phyloP scores from a whole-genome alignment of 2,797 vertebrate species.

The Characodon lateralis region DNA sequence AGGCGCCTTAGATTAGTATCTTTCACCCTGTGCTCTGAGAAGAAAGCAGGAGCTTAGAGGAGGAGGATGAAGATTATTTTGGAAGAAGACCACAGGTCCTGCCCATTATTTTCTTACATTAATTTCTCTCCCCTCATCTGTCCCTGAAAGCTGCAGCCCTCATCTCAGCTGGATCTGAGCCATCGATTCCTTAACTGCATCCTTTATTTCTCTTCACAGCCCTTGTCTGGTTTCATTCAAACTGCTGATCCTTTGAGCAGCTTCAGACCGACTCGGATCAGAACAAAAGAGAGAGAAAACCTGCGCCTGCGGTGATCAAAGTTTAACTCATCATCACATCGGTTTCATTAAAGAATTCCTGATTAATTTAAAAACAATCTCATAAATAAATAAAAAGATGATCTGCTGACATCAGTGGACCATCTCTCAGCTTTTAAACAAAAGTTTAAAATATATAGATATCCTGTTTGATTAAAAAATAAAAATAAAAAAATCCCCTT shows the following conservation, averaged over 20 bases:
- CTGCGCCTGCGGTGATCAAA: background rate
- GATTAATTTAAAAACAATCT: background rate
- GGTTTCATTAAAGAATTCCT: no score
- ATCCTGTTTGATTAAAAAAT: background rate
- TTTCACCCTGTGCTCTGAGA: background rate
- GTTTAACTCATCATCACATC: background rate
- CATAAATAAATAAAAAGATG: background rate
- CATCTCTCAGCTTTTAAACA: background rate
- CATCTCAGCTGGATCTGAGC: slow-evolving; percentile 33
- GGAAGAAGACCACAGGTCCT: background rate
- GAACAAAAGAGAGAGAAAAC: background rate
- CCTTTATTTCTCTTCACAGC: background rate
- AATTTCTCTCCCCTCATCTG: slow-evolving; percentile 10
- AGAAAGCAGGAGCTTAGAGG: slow-evolving; percentile 4
- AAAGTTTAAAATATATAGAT: background rate
- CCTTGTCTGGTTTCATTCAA: background rate
- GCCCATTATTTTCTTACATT: slow-evolving; percentile 32
- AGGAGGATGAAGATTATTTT: slow-evolving; percentile 3
- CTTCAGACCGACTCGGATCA: background rate
- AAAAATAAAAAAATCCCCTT: background rate
- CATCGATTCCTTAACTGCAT: background rate
- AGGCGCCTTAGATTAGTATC: slow-evolving; percentile 24
- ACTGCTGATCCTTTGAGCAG: background rate
- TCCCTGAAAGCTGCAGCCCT: slow-evolving; percentile 28
- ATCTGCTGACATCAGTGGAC: background rate